Evolutionary conservation across 2,888 invertebrate species (phyloP).

Genomic region (Selenia dentaria): DNA sequence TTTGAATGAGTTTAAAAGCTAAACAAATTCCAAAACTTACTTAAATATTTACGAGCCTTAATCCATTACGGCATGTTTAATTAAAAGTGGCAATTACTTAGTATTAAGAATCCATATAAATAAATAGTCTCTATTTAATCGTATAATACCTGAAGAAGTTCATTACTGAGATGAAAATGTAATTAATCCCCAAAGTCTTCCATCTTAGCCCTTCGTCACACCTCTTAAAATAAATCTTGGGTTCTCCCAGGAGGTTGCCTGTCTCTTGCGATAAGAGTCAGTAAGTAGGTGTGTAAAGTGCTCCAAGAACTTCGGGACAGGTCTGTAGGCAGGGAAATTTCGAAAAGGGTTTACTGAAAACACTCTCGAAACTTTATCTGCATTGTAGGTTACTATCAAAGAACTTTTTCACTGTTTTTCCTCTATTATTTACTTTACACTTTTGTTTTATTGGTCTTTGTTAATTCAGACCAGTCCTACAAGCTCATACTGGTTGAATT

Average conservation of each 20-base stretch:
- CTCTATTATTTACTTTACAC: too few species aligned
- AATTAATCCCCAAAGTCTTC: conserved; percentile 24
- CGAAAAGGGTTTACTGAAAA: not conserved
- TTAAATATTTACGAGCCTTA: too few species aligned
- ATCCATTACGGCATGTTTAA: too few species aligned
- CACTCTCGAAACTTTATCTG: not conserved
- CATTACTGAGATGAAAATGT: conserved; percentile 21
- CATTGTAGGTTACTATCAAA: not conserved
- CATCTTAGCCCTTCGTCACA: conserved; percentile 7
- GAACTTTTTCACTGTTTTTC: too few species aligned
- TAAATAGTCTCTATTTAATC: too few species aligned
- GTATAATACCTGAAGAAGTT: not conserved
- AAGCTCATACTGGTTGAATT: too few species aligned
- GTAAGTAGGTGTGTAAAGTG: not conserved
- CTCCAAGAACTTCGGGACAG: not conserved
- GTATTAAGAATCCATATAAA: not conserved
- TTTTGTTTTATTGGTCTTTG: too few species aligned
- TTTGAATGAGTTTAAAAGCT: too few species aligned
- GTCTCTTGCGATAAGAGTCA: conserved; percentile 12
- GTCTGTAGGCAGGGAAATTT: not conserved
- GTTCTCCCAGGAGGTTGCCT: conserved; percentile 10
- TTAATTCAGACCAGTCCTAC: too few species aligned
- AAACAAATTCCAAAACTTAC: too few species aligned
- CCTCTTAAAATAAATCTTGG: conserved; percentile 18
- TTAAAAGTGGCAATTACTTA: not conserved